Evolutionary conservation across 1,140 invertebrate species (phyloP).

Genomic region (Kradibia gibbosae): DNA sequence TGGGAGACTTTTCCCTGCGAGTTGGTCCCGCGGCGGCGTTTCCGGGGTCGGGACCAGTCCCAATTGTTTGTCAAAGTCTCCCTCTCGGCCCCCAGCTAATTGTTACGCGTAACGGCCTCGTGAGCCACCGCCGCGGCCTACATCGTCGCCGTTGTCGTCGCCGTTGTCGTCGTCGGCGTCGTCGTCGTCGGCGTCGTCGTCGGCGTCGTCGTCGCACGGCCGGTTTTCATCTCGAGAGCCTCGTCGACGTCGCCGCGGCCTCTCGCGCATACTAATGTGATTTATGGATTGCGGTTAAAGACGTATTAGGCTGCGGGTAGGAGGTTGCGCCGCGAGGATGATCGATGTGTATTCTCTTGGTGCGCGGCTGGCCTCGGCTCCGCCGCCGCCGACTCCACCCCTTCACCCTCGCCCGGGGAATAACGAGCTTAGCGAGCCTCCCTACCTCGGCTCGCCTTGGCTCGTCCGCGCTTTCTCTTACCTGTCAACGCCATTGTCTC

Average conservation of each 20-base stretch:
- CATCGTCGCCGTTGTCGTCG: neutral
- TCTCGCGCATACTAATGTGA: conserved; percentile 54
- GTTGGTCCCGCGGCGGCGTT: neutral
- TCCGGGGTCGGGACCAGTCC: neutral
- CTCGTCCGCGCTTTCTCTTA: neutral
- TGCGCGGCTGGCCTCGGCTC: neutral
- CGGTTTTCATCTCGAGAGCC: neutral
- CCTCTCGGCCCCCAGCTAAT: neutral
- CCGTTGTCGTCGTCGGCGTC: too few relatives aligned
- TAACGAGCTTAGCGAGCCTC: neutral
- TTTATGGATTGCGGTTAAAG: conserved; percentile 58
- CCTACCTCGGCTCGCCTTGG: neutral
- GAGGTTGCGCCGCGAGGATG: neutral
- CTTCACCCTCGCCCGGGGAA: neutral
- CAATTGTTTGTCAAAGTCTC: neutral
- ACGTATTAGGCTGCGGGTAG: conserved; percentile 54
- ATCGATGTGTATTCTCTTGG: neutral
- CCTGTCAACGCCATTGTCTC: neutral
- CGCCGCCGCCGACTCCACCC: neutral
- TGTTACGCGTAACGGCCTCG: too few relatives aligned
- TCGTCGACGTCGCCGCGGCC: neutral
- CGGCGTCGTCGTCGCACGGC: too few relatives aligned
- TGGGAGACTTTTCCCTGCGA: too few relatives aligned
- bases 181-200: too few relatives aligned
- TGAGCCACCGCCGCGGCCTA: neutral